Evolutionary conservation across 2,888 invertebrate species (phyloP), one percentile per base, ranked within the genome.

Genomic region (Ochropleura leucogaster): DNA sequence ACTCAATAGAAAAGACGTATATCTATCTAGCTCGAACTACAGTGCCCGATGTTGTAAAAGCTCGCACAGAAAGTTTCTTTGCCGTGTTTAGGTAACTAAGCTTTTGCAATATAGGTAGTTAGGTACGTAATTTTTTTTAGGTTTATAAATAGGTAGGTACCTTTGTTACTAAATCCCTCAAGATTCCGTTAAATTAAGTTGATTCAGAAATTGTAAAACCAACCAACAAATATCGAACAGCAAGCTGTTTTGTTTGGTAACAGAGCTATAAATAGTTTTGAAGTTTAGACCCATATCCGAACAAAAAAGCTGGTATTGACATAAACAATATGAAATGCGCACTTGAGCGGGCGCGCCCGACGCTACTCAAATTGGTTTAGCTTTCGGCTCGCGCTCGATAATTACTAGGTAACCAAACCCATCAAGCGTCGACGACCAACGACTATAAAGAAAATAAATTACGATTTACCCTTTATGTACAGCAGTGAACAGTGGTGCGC

Each of bases 371-470:
- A 94, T 94, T 93, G 93, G 92, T 93, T 92, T 90, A 92, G 93
- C 93, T 95, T 95, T 94, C 93, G 94, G 94, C 95, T 92, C 90
- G 93, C 93, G 93, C 93, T 88, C 94, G 93, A 94, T 95, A 95
- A 95, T 95, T 94, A 95, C 91, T 92, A 93, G 93, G 93, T 92
- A 93, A 93, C 93, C 91, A 90, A 93, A 93, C 81, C 91, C 91
- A 94, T 93, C 93, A 93, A 92, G 92, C 89, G 92, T 92, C 92
- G 93, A 92, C 92, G 65, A 82, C 87, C 77, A 79, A 81, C 79
- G 84, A 85, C 87, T 92, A 93, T 94, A 94, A 95, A 95, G 90
- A 92, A 93, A 93, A 95, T 95, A 95, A 94, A 93, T 95, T 94
- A 95, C 91, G 93, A 91, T 91, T 85, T 91, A 90, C 93, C 92